These are phyloP conservation scores for Anableps anableps DNA, from an alignment of 2,797 vertebrate genomes.

Conservation along the genomic window DNA sequence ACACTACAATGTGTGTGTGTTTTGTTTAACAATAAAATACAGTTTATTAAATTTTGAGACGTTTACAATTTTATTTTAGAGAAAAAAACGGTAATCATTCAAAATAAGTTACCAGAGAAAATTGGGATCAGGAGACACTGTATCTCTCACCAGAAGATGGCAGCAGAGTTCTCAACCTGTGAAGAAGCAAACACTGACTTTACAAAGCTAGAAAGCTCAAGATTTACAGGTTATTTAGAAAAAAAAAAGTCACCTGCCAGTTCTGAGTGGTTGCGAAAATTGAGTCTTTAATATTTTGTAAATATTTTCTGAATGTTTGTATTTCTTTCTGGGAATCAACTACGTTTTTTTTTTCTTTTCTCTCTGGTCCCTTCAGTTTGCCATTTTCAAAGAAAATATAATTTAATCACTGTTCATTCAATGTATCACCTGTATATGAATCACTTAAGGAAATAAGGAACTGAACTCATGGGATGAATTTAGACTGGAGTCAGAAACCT, in stretches of 20 bases:
- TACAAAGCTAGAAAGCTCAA: neutral
- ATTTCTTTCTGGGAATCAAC: neutral
- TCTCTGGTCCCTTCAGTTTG: neutral
- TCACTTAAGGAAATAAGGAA: neutral
- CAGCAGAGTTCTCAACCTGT: slow-evolving; percentile 20
- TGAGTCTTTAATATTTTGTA: neutral
- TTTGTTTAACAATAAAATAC: neutral
- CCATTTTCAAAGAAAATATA: neutral
- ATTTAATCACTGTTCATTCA: neutral
- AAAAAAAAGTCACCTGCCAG: neutral
- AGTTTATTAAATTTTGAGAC: neutral
- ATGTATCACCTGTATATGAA: neutral
- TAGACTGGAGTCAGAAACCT: neutral
- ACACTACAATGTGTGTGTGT: slow-evolving; percentile 49
- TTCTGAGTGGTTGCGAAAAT: neutral
- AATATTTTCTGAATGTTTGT: neutral
- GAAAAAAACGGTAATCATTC: neutral
- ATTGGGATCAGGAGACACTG: neutral
- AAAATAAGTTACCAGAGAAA: neutral
- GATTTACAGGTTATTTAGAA: neutral
- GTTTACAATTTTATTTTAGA: neutral
- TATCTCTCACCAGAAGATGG: slow-evolving; percentile 34
- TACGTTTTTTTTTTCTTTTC: too few species aligned
- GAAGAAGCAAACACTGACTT: neutral
- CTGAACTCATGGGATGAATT: neutral